Percentiles rank a stretch among this genome's conserved stretches.
phyloP scores from a whole-genome alignment of 2,113 vertebrate genomes.

The Capreolus pygargus region DNA sequence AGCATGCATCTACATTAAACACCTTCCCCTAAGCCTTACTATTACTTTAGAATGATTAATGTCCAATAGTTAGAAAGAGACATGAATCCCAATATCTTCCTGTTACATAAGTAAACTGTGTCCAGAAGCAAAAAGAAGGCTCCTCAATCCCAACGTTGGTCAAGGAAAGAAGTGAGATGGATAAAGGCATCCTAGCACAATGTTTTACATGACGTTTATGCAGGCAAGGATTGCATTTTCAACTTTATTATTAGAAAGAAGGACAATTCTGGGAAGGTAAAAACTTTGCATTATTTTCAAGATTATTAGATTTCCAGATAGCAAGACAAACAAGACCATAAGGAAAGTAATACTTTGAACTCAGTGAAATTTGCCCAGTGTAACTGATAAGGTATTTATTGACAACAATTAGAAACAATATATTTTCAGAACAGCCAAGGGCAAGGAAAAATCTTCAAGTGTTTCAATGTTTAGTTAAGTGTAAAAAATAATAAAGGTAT shows the following conservation, averaged over 20 bases:
- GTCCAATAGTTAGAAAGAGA: not conserved
- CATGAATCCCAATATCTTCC: not conserved
- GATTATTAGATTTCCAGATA: not conserved
- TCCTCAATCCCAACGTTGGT: not conserved
- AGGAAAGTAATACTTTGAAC: not conserved
- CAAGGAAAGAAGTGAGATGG: not conserved
- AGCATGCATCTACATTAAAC: not conserved
- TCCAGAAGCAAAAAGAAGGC: not conserved
- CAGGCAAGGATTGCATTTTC: not conserved
- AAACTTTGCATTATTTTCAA: not conserved
- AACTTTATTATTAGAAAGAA: not conserved
- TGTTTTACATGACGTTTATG: not conserved
- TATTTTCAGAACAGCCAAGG: not conserved
- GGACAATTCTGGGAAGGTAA: not conserved
- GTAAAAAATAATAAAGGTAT: not conserved
- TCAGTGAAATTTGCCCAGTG: not conserved
- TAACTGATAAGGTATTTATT: not conserved
- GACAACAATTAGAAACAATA: not conserved
- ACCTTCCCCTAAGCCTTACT: not conserved
- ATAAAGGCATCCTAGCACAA: not conserved
- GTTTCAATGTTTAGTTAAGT: not conserved
- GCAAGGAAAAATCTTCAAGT: not conserved
- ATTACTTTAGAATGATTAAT: not conserved
- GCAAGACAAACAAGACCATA: not conserved
- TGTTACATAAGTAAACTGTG: not conserved